Conservation (phyloP, 2,113 vertebrate species). For the Monopterus albus region DNA sequence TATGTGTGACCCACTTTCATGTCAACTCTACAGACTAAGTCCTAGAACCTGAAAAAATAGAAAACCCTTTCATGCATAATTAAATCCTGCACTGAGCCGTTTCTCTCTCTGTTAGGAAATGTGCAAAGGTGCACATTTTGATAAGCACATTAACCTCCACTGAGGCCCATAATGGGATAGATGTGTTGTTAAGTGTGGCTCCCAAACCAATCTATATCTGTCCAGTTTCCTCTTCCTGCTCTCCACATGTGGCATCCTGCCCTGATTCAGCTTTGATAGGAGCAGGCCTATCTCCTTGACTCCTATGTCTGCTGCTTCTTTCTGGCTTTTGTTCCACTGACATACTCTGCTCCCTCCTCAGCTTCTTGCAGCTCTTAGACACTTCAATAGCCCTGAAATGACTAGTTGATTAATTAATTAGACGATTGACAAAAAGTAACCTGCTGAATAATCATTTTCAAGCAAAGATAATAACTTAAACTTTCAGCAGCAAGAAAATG, state of each 20-base stretch:
- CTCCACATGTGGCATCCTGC: slow-evolving; percentile 74
- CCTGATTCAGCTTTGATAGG: slow-evolving; percentile 65
- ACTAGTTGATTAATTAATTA: too few species aligned
- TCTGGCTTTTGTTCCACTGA: slow-evolving; percentile 30
- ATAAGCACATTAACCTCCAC: slow-evolving; percentile 61
- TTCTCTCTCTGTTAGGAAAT: slow-evolving; percentile 15
- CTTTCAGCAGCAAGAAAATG: too few species aligned
- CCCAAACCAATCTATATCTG: slow-evolving; percentile 73
- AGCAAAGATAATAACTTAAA: too few species aligned
- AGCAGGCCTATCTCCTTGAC: slow-evolving; percentile 38
- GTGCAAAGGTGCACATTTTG: slow-evolving; percentile 55
- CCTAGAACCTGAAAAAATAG: background rate
- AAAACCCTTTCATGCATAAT: background rate
- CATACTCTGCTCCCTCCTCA: slow-evolving; percentile 8
- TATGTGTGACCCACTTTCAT: too few species aligned
- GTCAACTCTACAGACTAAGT: background rate
- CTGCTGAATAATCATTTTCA: too few species aligned
- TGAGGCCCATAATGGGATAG: slow-evolving; percentile 54
- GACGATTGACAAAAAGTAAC: too few species aligned
- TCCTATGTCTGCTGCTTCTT: slow-evolving; percentile 1
- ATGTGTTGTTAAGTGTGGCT: slow-evolving; percentile 59
- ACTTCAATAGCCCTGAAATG: too few species aligned
- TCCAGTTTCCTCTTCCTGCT: slow-evolving; percentile 76
- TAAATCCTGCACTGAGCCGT: background rate
- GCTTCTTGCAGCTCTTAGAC: too few species aligned